Evolutionary conservation across 2,888 invertebrate genomes (phyloP), one percentile per base, ranked within the genome.

Genomic region (Clunio marinus): DNA sequence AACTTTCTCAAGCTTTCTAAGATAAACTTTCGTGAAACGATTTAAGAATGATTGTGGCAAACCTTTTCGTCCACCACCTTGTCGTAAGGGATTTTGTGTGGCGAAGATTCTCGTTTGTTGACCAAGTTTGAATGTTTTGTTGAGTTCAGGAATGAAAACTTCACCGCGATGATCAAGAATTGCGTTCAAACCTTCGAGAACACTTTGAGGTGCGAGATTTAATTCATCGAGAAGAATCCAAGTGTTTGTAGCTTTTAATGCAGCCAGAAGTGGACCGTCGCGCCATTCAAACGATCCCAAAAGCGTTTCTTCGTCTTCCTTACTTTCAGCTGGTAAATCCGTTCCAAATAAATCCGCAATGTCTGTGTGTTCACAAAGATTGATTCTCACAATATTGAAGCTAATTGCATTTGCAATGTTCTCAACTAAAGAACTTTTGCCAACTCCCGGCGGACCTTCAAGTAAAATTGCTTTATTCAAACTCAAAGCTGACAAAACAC

Each of bases 331-430:
- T 0, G 99, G 99, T 58, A 99, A 81, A 81, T 99, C 99, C 2
- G 96, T 92, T 24, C 99, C 99, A 78, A 99, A 99, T 51, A 99
- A 82, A 81, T 99, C 99, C 10, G 93, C 91, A 66, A 99, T 87
- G 78, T 99, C 99, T 85, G 99, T 99, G 81, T 99, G 99, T 75
- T 99, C 99, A 62, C 98, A 98, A 59, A 99, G 83, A 82, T 99
- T 99, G 70, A 99, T 94, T 57, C 99, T 83, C 13, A 95, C 87
- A 32, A 98, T 85, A 74, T 85, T 83, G 76, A 94, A 87, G 1
- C 93, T 91, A 1, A 94, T 86, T 7, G 86, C 85, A 74, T 86
- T 88, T 0, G 97, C 96, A 45, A 99, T 80, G 25, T 95, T 95
- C 67, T 88, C 87, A 1, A 99, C 91, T 68, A 97, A 82, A 72